phyloP scores from a whole-genome alignment of 2,113 vertebrate species.

The Eretmochelys imbricata region DNA sequence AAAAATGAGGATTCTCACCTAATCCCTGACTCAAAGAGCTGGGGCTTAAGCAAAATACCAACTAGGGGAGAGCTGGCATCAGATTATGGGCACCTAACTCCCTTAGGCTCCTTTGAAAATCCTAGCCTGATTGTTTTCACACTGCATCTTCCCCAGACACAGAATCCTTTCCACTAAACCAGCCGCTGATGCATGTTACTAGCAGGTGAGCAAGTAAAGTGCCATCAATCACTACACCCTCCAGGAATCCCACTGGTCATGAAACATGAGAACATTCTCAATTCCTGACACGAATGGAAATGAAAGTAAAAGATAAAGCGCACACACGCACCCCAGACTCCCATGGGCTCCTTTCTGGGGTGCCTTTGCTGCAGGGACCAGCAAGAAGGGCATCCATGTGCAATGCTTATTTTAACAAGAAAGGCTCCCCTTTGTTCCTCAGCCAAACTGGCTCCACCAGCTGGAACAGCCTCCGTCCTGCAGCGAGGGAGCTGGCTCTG shows the following conservation, averaged over 20 bases:
- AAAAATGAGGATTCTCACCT: too few species aligned
- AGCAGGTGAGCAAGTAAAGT: too few species aligned
- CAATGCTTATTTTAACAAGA: fast-evolving
- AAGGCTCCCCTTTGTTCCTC: neutral
- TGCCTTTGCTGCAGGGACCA: neutral
- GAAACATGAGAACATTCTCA: neutral
- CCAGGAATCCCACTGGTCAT: too few species aligned
- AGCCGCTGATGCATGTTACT: too few species aligned
- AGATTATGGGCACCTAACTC: too few species aligned
- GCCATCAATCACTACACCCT: neutral
- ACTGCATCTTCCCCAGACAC: neutral
- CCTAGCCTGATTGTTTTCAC: neutral
- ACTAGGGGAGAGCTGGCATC: too few species aligned
- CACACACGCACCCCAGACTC: neutral
- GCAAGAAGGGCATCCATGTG: neutral
- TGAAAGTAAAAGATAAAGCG: neutral
- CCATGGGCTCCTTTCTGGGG: neutral
- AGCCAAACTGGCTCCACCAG: neutral
- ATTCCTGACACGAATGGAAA: neutral
- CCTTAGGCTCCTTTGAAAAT: too few species aligned
- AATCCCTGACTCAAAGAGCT: too few species aligned
- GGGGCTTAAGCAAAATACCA: too few species aligned
- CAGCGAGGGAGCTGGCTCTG: neutral
- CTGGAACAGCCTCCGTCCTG: fast-evolving
- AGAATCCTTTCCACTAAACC: neutral